These are phyloP conservation scores for Drosophila sturtevanti DNA, from an alignment of 1,140 invertebrate species.

Conservation along the genomic window DNA sequence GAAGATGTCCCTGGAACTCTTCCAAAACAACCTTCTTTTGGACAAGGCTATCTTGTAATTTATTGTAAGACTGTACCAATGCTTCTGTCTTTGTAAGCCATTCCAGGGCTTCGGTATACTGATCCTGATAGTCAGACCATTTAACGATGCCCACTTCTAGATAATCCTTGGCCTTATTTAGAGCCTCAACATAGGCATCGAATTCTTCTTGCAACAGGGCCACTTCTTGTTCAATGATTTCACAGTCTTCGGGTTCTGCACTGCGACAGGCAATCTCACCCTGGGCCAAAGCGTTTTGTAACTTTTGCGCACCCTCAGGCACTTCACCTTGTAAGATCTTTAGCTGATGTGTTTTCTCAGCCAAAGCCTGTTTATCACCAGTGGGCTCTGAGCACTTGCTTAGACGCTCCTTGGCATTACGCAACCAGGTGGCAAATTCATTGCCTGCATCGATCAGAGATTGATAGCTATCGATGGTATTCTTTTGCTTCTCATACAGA, in stretches of 20 bases:
- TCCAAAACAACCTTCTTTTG: constrained; percentile 95
- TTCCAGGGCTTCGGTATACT: constrained; percentile 93
- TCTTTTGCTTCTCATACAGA: constrained; percentile 94
- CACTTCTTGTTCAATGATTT: constrained; percentile 95
- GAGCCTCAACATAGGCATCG: constrained; percentile 90
- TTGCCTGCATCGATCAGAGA: constrained; percentile 94
- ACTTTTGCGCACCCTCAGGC: constrained; percentile 90
- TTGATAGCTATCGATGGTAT: constrained; percentile 94
- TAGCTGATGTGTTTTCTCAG: constrained; percentile 92
- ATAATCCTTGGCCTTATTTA: constrained; percentile 91
- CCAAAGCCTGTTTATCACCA: constrained; percentile 95
- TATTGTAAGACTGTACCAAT: constrained; percentile 94
- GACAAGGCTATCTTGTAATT: constrained; percentile 93
- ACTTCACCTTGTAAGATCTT: constrained; percentile 92
- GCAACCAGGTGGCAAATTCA: constrained; percentile 96
- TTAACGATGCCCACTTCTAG: constrained; percentile 95
- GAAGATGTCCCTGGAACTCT: constrained; percentile 94
- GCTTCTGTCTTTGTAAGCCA: constrained; percentile 95
- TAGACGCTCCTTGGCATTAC: constrained; percentile 93
- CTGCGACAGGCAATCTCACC: constrained; percentile 92
- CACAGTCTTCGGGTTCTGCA: constrained; percentile 93
- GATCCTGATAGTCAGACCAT: constrained; percentile 98
- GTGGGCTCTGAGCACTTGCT: constrained; percentile 96
- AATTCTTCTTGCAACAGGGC: constrained; percentile 94
- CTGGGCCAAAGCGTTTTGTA: constrained; percentile 91